Base-by-base conservation (phyloP, 2,888 invertebrate species). In the Platycnemis pennipes region DNA sequence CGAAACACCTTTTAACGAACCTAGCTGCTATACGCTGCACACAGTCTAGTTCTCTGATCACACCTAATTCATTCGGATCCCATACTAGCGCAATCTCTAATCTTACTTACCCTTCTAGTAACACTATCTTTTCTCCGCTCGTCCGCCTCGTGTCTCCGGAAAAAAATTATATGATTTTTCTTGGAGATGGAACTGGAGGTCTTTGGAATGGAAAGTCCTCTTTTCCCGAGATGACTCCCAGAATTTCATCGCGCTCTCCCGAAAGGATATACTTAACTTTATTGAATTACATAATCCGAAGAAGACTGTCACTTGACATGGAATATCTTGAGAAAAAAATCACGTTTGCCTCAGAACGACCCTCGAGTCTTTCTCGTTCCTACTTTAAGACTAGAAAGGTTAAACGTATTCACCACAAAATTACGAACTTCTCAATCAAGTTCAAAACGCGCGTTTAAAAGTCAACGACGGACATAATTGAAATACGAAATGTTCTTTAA, bases 271-370 rank as follows among this genome's bases (percentile, higher is more conserved):
- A 77, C 77, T 77, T 37, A 77, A 37, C 77, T 77, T 77, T 77
- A 77, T 77, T 77, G 77, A 77, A 77, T 77, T 77, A 37, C 77
- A 77, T 77, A 77, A 77, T 77, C 77, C 77, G 37, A 77, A 77
- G 16, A 77, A 11, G 26, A 37, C 77, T 37, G 77, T 77, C 77
- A 37, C 77, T 77, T 77, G 37, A 77, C 77, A 77, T 37, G 77
- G 37, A 37, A 3, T 1, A 37, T 37, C 77, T 77, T 37, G 77
- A 37, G 63, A 8, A 1, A 63, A 77, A 77, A 77, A 37, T 3
- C 77, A 16, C 77, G 11, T 7, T 13, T 37, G 13, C 11, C 77
- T 69, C 37, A 77, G 37, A 8, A 37, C 0, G 31, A 37, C 77
- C 13, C 77, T 63, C 11, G 37, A 37, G 11, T 37, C 37, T 37